Base-by-base conservation (phyloP, 2,888 invertebrate species). In the Dynastes maya region DNA sequence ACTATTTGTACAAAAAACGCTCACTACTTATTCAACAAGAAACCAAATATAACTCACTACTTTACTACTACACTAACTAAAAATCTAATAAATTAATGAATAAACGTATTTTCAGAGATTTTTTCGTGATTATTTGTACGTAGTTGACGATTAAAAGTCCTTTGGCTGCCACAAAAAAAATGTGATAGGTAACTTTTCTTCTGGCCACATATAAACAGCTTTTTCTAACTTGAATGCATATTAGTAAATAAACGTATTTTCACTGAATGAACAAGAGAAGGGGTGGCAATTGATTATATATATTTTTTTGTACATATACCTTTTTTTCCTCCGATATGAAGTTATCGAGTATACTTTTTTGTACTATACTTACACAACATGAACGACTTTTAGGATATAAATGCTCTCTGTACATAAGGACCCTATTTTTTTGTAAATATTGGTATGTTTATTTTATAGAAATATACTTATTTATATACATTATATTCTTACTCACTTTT, bases 281-380 rank as follows among this genome's bases (percentile, higher is more conserved):
- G 83, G 83, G 83, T 83, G 83, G 83, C 83, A 83, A 83, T 82
- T 82, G 82, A 81, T 80, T 78, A 76, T 58, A 49, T 61, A 65
- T 49, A 75, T 75, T 45, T 61, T 74, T 74, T 74, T 74, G 72
- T 74, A 74, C 72, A 74, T 74, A 74, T 61, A 40, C 37, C 13
- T 61, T 61, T 58, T 58, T 32, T 61, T 49, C 63, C 32, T 61
- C 40, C 45, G 27, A 61, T 61, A 40, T 58, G 37, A 51, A 45
- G 45, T 45, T 45, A 11, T 45, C 45, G 58, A 72, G 22, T 72
- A 58, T 40, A 58, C 55, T 58, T 37, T 16, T 55, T 53, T 16
- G 53, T 16, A 58, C 55, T 58, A 58, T 72, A 72, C 22, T 72
- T 40, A 71, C 71, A 71, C 71, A n/a, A 40, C 45, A 45, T 72